These are phyloP conservation scores for Smutsia gigantea DNA, from an alignment of 2,797 vertebrate genomes.

Conservation along the genomic window DNA sequence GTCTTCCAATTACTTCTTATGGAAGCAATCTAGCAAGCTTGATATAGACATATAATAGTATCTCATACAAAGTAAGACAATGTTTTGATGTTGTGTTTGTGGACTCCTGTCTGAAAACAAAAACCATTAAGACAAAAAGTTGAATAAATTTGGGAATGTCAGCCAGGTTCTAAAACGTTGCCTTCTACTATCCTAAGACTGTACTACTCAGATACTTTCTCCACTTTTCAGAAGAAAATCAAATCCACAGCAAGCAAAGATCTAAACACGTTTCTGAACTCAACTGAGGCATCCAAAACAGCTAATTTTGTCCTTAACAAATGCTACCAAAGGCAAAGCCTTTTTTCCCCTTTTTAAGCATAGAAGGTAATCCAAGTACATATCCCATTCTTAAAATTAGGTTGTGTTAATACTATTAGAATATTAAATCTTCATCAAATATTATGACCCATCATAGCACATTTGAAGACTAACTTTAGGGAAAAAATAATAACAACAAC, in stretches of 20 bases:
- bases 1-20: conserved; percentile 50
- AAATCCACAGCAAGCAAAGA: conserved; percentile 54
- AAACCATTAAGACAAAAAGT: neutral
- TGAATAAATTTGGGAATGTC: neutral
- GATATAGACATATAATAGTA: neutral
- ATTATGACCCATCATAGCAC: neutral
- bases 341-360: conserved; percentile 19
- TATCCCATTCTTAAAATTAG: conserved; percentile 10
- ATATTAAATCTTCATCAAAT: neutral
- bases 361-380: neutral
- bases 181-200: neutral
- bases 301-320: conserved; percentile 16
- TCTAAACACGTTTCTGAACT: conserved; percentile 54
- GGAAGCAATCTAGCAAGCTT: conserved; percentile 19
- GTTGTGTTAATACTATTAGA: neutral
- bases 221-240: conserved; percentile 59
- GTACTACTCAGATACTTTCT: neutral
- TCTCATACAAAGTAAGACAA: conserved; percentile 29
- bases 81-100: conserved; percentile 27
- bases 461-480: neutral
- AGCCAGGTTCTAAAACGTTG: conserved; percentile 18
- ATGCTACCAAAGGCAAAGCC: neutral
- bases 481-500: too few species aligned
- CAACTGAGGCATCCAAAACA: conserved; percentile 46
- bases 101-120: conserved; percentile 26